These are phyloP conservation scores for Phenganax marumi DNA, from an alignment of 92 coral and sea anemone genomes.

Conservation along the genomic window DNA sequence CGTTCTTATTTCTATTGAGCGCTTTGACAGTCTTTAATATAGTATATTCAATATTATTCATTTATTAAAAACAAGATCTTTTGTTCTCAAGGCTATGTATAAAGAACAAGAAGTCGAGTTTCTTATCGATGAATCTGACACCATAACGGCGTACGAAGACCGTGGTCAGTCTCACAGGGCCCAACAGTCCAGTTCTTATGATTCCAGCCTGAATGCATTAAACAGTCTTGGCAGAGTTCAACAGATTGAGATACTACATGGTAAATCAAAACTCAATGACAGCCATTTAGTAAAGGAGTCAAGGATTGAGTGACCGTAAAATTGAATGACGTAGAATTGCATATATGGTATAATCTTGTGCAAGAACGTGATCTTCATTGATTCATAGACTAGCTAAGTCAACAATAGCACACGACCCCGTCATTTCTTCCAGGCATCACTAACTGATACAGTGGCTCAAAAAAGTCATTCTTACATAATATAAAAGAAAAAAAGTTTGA, in stretches of 20 bases:
- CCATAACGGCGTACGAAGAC: conserved; percentile 83
- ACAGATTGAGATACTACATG: conserved; percentile 89
- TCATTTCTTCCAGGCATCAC: no score
- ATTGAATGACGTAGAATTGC: background rate
- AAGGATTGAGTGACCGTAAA: no score
- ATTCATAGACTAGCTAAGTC: no score
- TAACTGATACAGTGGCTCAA: no score
- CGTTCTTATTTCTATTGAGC: no score
- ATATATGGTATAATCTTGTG: no score
- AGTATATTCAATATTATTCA: background rate
- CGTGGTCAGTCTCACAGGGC: conserved; percentile 66
- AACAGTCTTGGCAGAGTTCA: conserved; percentile 84
- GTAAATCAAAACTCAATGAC: conserved; percentile 42
- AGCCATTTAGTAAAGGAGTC: no score
- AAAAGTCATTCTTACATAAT: no score
- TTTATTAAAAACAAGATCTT: background rate
- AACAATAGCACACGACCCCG: no score
- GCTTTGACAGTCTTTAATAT: background rate
- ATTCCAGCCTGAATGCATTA: conserved; percentile 88
- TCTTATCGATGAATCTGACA: conserved; percentile 76
- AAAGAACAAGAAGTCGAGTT: conserved; percentile 67
- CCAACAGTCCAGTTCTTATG: conserved; percentile 67
- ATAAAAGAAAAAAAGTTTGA: no score
- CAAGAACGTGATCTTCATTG: no score
- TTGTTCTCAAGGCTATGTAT: conserved; percentile 61